Percentiles rank a stretch among this genome's conserved stretches.
phyloP scores from a whole-genome alignment of 2,113 vertebrate species.

The Fregetta grallaria region DNA sequence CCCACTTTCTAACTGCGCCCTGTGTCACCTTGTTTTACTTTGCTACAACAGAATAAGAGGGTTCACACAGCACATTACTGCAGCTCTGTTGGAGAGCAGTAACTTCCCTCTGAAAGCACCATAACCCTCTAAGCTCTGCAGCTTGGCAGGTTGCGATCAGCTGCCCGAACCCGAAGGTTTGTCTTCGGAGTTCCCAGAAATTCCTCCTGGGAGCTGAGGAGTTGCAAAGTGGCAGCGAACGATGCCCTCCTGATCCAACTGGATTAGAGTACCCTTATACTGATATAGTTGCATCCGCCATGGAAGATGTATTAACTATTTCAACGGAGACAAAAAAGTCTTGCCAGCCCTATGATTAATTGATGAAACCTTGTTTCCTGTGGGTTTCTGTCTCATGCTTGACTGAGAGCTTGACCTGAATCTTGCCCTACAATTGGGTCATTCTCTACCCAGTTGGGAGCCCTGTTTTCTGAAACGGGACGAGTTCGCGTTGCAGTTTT shows the following conservation, averaged over 20 bases:
- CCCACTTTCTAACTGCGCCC: not conserved
- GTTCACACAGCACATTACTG: not conserved
- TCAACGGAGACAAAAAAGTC: not conserved
- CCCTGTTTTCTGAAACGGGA: not conserved
- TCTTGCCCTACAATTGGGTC: conserved; percentile 8
- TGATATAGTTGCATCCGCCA: fast-evolving
- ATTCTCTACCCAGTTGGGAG: not conserved
- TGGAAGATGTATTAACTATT: not conserved
- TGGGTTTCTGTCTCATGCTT: not conserved
- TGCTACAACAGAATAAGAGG: not conserved
- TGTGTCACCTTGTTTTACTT: not conserved
- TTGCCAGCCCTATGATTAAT: not conserved
- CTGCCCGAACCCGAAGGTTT: not conserved
- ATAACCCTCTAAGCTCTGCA: not conserved
- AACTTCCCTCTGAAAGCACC: not conserved
- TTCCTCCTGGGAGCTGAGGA: not conserved
- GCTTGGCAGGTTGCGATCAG: not conserved
- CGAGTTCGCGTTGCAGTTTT: not conserved
- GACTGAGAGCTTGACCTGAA: conserved; percentile 29
- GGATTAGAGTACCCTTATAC: not conserved
- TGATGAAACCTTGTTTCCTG: conserved; percentile 20
- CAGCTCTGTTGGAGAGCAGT: not conserved
- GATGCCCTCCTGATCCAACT: not conserved
- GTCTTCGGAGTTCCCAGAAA: not conserved
- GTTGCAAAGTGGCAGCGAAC: not conserved